phyloP scores from a whole-genome alignment of 2,888 invertebrate species.

The Dolichopus griseipennis region DNA sequence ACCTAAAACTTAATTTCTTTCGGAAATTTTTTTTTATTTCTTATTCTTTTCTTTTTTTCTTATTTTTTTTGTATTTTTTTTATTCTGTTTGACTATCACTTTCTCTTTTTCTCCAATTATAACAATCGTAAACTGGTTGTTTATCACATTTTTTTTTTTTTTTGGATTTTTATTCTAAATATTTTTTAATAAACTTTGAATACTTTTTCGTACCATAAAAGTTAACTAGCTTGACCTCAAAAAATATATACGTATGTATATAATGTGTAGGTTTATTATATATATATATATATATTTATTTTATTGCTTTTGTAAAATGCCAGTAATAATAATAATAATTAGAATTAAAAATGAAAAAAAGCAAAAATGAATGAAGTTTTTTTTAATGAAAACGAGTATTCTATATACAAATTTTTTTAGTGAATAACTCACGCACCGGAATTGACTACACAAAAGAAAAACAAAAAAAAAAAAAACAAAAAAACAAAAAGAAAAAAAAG shows the following conservation, averaged over 20 bases:
- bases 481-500: too few species aligned
- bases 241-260: too few species aligned
- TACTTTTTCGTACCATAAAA: conserved; percentile 1
- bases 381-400: background rate
- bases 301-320: too few species aligned
- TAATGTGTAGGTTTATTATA: too few species aligned
- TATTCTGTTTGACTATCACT: too few species aligned
- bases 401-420: background rate
- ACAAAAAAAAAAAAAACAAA: too few species aligned
- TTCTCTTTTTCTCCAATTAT: too few species aligned
- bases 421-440: background rate
- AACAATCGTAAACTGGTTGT: too few species aligned
- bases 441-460: too few species aligned
- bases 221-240: background rate
- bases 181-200: background rate
- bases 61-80: too few species aligned
- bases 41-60: background rate
- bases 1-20: conserved; percentile 3
- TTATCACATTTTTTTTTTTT: background rate
- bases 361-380: background rate
- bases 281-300: too few species aligned
- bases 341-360: background rate
- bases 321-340: background rate
- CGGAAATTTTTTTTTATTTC: conserved; percentile 1
- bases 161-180: background rate